Percentiles rank a stretch among this genome's conserved stretches.
phyloP scores from a whole-genome alignment of 1,140 invertebrate species.

The Aphelenchoides fujianensis region DNA sequence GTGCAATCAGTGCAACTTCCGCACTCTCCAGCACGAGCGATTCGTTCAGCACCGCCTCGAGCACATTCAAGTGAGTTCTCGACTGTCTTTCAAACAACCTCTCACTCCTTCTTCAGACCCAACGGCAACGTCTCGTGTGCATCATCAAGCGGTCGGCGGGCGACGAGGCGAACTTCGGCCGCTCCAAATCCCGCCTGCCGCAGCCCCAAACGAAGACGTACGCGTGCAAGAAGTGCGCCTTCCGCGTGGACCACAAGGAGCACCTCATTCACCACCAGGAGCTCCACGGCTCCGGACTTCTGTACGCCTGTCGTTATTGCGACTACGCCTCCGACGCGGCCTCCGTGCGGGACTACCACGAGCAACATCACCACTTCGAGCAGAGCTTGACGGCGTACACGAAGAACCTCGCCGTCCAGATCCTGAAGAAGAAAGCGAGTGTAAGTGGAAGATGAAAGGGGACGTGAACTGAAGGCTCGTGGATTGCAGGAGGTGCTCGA shows the following conservation, averaged over 20 bases:
- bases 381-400: background rate
- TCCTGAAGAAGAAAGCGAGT: constrained; percentile 12
- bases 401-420: constrained; percentile 1
- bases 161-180: constrained; percentile 4
- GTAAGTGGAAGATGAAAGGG: no score
- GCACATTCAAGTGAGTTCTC: constrained; percentile 19
- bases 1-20: constrained; percentile 20
- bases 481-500: no score
- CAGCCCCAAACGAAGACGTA: constrained; percentile 16
- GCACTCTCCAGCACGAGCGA: constrained; percentile 17
- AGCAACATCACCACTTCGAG: constrained; percentile 20
- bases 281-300: constrained; percentile 15
- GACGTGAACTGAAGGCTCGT: no score
- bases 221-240: constrained; percentile 24
- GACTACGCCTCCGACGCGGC: constrained; percentile 18
- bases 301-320: constrained; percentile 17
- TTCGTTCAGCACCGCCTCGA: constrained; percentile 22
- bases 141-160: constrained; percentile 21
- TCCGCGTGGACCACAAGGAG: constrained; percentile 12
- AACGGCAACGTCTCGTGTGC: constrained; percentile 24
- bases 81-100: constrained; percentile 8
- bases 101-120: constrained; percentile 5
- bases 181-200: constrained; percentile 6
- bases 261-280: constrained; percentile 9
- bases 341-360: constrained; percentile 14